A percentile compares a stretch with the other conserved stretches of the same genome.
phyloP scores from a whole-genome alignment of 2,797 vertebrate genomes.

The Brachyrhaphis roseni region DNA sequence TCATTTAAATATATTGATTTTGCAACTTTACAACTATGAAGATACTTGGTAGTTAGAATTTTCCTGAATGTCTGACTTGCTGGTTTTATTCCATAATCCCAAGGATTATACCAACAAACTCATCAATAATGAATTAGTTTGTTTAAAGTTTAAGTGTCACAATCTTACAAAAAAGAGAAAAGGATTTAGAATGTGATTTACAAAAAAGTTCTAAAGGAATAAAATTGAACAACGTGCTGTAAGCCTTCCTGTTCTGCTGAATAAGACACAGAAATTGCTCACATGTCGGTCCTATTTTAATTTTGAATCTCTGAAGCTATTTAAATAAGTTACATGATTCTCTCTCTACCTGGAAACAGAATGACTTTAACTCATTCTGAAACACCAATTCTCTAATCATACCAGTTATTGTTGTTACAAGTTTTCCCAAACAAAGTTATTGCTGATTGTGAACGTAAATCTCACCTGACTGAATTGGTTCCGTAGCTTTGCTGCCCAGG shows the following conservation, averaged over 20 bases:
- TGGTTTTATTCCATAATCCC: not conserved
- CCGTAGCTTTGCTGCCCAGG: not conserved
- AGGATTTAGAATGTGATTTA: not conserved
- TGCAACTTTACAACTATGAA: not conserved
- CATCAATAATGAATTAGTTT: not conserved
- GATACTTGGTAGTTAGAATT: not conserved
- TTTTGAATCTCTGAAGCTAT: not conserved
- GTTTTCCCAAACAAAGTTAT: not conserved
- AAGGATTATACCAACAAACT: not conserved
- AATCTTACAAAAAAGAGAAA: not conserved
- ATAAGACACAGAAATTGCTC: not conserved
- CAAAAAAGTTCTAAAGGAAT: not conserved
- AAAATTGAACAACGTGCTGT: not conserved
- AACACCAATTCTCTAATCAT: not conserved
- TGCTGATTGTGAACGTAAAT: not conserved
- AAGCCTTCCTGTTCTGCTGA: not conserved
- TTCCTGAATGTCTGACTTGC: not conserved
- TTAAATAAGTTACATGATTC: not conserved
- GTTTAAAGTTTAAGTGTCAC: not conserved
- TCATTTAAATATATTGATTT: constrained; percentile 18
- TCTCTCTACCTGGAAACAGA: not conserved
- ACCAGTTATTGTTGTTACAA: not conserved
- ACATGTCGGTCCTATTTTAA: not conserved
- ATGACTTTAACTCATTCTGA: not conserved
- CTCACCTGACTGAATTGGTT: not conserved